A percentile compares a stretch with the other conserved stretches of the same genome.
Conservation (phyloP, 2,797 vertebrate genomes). For the Propithecus deckenii region DNA sequence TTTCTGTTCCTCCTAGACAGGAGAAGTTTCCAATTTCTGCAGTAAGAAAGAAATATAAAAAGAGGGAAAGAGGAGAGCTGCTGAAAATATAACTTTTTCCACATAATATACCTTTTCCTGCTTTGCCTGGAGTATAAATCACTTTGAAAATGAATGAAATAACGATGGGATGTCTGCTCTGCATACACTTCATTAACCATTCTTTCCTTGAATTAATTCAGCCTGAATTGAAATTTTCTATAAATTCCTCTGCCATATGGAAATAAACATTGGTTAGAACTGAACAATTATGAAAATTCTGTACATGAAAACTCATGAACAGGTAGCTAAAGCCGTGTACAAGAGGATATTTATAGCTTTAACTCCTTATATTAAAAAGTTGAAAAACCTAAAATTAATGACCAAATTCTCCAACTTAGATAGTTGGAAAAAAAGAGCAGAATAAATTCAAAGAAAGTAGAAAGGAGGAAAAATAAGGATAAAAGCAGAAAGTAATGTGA, state of each 20-base stretch:
- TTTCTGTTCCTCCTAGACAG: neutral
- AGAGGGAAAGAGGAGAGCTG: neutral
- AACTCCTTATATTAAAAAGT: neutral
- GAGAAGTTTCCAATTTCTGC: neutral
- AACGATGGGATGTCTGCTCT: neutral
- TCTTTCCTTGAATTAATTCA: neutral
- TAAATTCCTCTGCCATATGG: neutral
- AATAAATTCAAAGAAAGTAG: neutral
- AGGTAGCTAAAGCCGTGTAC: neutral
- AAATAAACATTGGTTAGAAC: neutral
- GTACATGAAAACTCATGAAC: neutral
- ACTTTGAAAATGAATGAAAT: constrained; percentile 21
- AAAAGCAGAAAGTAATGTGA: neutral
- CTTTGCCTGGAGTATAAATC: neutral
- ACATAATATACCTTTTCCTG: neutral
- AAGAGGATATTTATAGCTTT: neutral
- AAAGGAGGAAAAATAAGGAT: neutral
- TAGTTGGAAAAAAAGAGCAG: neutral
- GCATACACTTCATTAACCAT: neutral
- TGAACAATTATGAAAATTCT: constrained; percentile 29
- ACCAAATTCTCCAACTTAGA: neutral
- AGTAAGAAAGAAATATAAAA: neutral
- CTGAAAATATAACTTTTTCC: neutral
- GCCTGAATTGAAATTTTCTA: neutral
- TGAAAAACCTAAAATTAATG: neutral